Evolutionary conservation across 2,888 invertebrate genomes (phyloP).

Genomic region (Phania funesta): DNA sequence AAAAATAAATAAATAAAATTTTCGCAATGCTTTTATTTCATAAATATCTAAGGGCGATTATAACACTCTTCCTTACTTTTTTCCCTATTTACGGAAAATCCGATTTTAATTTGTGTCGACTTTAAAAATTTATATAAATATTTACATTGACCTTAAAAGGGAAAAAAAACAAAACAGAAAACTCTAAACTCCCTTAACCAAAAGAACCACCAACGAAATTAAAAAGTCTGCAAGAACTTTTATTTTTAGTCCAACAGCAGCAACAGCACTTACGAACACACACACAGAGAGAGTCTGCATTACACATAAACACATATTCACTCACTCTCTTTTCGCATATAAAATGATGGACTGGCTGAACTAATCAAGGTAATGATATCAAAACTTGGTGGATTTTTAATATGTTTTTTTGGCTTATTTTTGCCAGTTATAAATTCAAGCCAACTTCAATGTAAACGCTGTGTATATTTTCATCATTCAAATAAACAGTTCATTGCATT

Average conservation of each 20-base stretch:
- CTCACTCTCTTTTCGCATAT: conserved; percentile 19
- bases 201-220: conserved; percentile 56
- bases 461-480: conserved; percentile 38
- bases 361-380: conserved; percentile 67
- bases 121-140: conserved; percentile 16
- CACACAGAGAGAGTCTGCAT: conserved; percentile 13
- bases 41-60: too few species aligned
- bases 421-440: conserved; percentile 8
- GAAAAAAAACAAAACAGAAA: background rate
- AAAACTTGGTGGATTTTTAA: conserved; percentile 51
- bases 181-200: conserved; percentile 18
- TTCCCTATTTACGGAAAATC: background rate
- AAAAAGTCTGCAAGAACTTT: conserved; percentile 39
- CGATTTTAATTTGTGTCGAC: background rate
- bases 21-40: too few species aligned
- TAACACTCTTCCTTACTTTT: too few species aligned
- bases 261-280: background rate
- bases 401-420: conserved; percentile 8
- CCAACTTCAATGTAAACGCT: conserved; percentile 22
- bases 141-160: conserved; percentile 64
- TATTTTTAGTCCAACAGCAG: background rate
- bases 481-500: conserved; percentile 25
- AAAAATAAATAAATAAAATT: too few species aligned
- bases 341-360: conserved; percentile 69
- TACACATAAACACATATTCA: conserved; percentile 13